These are phyloP conservation scores for Nettapus auritus DNA, from an alignment of 2,113 vertebrate genomes.

Conservation along the genomic window DNA sequence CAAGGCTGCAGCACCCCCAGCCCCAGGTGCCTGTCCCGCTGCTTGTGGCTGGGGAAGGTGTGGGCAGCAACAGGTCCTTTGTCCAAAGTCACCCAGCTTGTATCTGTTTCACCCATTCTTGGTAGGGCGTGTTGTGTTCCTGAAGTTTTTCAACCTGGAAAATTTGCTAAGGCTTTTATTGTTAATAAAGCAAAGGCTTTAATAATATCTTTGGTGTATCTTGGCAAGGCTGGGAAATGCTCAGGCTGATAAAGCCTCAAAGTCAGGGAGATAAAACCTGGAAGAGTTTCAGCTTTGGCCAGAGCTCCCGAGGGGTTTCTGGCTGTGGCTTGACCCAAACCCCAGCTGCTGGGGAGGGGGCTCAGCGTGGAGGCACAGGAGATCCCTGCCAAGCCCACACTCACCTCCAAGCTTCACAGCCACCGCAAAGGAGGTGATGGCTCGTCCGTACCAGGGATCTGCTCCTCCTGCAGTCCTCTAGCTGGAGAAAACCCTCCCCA, in stretches of 20 bases:
- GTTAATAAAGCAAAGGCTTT: neutral
- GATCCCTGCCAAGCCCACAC: neutral
- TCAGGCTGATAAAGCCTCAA: neutral
- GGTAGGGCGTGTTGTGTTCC: accelerated
- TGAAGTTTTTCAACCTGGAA: neutral
- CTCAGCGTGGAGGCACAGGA: neutral
- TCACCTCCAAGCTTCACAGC: neutral
- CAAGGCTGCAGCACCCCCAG: neutral
- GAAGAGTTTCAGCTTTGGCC: neutral
- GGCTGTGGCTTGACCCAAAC: neutral
- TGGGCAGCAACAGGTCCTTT: neutral
- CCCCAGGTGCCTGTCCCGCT: neutral
- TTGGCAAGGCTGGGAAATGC: neutral
- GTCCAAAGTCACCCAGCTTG: neutral
- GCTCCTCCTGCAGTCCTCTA: neutral
- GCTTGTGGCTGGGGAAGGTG: neutral
- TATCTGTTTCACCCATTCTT: neutral
- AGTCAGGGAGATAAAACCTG: slow-evolving; percentile 8
- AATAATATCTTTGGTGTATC: neutral
- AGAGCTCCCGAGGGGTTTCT: accelerated
- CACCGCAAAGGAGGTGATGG: accelerated
- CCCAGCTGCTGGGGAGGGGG: neutral
- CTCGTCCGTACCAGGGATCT: neutral
- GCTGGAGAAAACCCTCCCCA: neutral
- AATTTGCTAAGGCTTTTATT: neutral